Conservation (phyloP, 2,888 invertebrate genomes). For the Eristalinus aeneus region DNA sequence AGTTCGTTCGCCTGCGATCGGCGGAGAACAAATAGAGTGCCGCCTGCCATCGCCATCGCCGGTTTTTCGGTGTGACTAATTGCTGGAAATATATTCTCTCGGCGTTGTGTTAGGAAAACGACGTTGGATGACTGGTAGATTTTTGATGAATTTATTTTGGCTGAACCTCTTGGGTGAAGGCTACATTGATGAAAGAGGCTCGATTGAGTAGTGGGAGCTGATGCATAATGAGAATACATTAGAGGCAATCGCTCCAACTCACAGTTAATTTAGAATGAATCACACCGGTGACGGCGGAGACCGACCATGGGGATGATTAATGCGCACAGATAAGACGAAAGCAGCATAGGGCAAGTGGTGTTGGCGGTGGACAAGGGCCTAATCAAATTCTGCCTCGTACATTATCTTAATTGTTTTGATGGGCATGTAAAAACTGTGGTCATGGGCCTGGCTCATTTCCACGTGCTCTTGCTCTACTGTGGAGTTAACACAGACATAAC, state of each 20-base stretch:
- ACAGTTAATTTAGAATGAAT: conserved; percentile 22
- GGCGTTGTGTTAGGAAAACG: background rate
- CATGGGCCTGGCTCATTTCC: background rate
- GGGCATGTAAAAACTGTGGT: background rate
- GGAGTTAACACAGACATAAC: background rate
- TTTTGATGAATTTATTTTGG: conserved; percentile 20
- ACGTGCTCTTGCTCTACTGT: background rate
- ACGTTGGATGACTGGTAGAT: conserved; percentile 42
- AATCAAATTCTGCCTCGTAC: background rate
- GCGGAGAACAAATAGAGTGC: background rate
- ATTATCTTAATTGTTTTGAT: background rate
- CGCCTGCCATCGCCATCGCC: background rate
- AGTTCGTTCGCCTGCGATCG: conserved; percentile 37
- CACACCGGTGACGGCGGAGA: conserved; percentile 33
- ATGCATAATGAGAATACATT: conserved; percentile 7
- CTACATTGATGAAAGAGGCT: background rate
- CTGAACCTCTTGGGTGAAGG: background rate
- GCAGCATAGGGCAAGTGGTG: background rate
- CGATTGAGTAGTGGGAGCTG: conserved; percentile 3
- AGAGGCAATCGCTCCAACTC: conserved; percentile 1
- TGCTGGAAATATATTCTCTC: background rate
- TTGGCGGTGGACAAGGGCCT: background rate
- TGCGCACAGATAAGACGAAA: background rate
- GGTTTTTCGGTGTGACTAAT: conserved; percentile 50
- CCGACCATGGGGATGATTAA: conserved; percentile 42